Evolutionary conservation across 2,888 invertebrate genomes (phyloP), one percentile per base, ranked within the genome.

Genomic region (Andrena trimmerana): DNA sequence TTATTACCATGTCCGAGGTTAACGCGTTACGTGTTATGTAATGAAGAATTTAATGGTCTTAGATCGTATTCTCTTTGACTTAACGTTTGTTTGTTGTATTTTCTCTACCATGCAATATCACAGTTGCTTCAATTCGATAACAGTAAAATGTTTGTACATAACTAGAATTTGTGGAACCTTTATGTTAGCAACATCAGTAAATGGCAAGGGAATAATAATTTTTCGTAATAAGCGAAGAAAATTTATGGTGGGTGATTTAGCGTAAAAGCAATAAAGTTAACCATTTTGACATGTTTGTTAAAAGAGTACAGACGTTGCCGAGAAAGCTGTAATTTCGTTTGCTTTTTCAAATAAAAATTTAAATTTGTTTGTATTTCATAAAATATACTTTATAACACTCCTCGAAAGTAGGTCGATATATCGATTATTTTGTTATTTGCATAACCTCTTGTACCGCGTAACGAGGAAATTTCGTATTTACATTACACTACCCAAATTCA

Each of bases 141-240:
- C 24, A 27, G 24, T 2, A 20, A 10, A 24, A 27, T 57, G 27
- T 57, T 20, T 27, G 42, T 5, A 42, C 16, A 16, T 16, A 42
- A 42, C 13, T 57, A 20, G 20, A 52, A 24, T 57, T 57, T 27
- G 57, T 57, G 57, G 24, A 57, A 27, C 4, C 27, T 24, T 57
- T 27, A 27, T 57, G 3, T 57, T 24, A 24, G 24, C 57, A 24
- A 57, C 24, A 13, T 10, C 1, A 8, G 57, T 20, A 10, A 54
- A 54, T 54, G 20, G 20, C 54, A 20, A 54, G 20, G 8, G 57
- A 57, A 27, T 24, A 57, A 57, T 24, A 27, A 20, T 24, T 27
- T 57, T 57, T 57, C 8, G 57, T 27, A 27, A 27, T 57, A 10
- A 13, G 24, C 57, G 57, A 57, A 57, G 57, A 57, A 57, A 57